Base-by-base conservation (phyloP, 2,113 vertebrate species). In the Potamarius usumacintae region DNA sequence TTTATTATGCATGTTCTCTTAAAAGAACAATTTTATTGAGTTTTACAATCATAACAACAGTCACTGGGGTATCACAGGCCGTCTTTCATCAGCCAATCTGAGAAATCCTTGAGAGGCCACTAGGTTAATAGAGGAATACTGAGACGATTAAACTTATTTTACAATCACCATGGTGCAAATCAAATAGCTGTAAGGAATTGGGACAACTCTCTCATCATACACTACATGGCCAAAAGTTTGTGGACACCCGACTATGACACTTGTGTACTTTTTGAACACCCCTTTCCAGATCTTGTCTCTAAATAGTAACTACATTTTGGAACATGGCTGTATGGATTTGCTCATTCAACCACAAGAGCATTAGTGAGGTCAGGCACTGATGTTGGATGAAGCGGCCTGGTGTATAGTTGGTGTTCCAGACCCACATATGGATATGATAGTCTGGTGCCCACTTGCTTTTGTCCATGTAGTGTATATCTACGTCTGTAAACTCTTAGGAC, bases 71-170 rank as follows among this genome's bases (percentile, higher is more conserved):
- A 34, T 30, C 30, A 22, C 18, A 74, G 17, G 42, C 18, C 42
- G 22, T 9, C 69, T 42, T 72, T 42, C 2, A 74, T 69, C 65
- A 69, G n/a, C 14, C n/a, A 15, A 14, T 48, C 71, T 22, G 9
- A 22, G 7, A 48, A 74, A 72, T 71, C 27, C 1, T 34, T 42
- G 17, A 72, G 30, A 72, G 69, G 69, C 34, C 15, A 42, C 69
- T 72, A 14, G 69, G 30, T 42, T 72, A 72, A 72, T 72, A 72
- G 17, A 42, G 69, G 15, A 72, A 72, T 72, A 72, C 69, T 72
- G 69, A 42, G 69, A 7, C 42, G 30, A 72, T 72, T 72, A 72
- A 48, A 72, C 48, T 42, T 71, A 71, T 27, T 30, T 71, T 42
- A 72, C 34, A 72, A 72, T 48, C 34, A 72, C 30, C 7, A 48